A percentile compares a stretch with the other conserved stretches of the same genome.
phyloP scores from a whole-genome alignment of 2,113 vertebrate genomes.

The Phoxinus phoxinus region DNA sequence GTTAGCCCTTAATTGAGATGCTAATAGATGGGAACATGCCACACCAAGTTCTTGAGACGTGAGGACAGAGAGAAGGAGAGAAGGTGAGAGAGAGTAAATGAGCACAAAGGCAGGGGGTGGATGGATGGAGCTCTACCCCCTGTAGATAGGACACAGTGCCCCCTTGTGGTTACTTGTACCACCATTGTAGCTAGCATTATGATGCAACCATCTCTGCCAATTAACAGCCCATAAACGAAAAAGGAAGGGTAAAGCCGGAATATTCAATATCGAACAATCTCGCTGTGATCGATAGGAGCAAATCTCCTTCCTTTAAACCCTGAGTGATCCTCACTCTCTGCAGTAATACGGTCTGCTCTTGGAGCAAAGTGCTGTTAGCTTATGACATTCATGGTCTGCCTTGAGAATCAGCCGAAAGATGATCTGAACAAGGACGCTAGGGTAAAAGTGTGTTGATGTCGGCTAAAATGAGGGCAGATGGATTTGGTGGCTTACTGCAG shows the following conservation, averaged over 20 bases:
- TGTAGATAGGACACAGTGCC: slow-evolving; percentile 45
- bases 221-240: neutral
- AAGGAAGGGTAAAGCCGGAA: neutral
- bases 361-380: neutral
- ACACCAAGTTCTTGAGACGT: slow-evolving; percentile 47
- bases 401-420: neutral
- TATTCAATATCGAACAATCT: neutral
- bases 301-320: slow-evolving; percentile 40
- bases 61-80: slow-evolving; percentile 35
- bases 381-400: neutral
- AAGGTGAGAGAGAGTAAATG: slow-evolving; percentile 31
- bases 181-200: neutral
- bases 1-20: slow-evolving; percentile 59
- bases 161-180: slow-evolving; percentile 47
- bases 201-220: neutral
- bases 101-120: slow-evolving; percentile 5
- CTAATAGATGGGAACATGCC: slow-evolving; percentile 59
- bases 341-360: neutral
- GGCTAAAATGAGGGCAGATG: slow-evolving; percentile 15
- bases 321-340: neutral
- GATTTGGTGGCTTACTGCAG: neutral
- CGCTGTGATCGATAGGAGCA: neutral
- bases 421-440: neutral
- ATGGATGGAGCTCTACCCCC: neutral
- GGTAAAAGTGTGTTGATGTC: slow-evolving; percentile 20